These are phyloP conservation scores for Lutraria rhynchaena DNA, from an alignment of 1,140 invertebrate species.

Conservation along the genomic window DNA sequence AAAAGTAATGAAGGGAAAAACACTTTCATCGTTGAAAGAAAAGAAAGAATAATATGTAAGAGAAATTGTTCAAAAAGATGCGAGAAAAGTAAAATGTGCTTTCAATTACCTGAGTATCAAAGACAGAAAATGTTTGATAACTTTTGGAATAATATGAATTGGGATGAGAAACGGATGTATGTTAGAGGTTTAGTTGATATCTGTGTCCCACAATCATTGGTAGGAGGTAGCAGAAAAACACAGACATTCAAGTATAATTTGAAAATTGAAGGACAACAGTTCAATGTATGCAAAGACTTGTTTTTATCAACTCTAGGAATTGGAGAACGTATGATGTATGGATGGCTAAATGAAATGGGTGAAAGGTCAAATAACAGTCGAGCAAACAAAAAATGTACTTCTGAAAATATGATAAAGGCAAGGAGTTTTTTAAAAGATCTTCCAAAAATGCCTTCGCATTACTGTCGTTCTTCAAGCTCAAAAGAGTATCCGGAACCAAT, in stretches of 20 bases:
- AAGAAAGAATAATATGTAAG: not conserved
- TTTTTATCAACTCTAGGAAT: not conserved
- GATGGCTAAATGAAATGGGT: not conserved
- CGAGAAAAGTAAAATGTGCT: constrained; percentile 11
- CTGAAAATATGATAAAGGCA: too few relatives aligned
- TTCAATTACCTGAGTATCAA: constrained; percentile 3
- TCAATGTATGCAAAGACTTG: not conserved
- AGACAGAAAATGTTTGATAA: constrained; percentile 10
- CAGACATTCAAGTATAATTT: not conserved
- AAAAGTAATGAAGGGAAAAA: constrained; percentile 24
- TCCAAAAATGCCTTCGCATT: constrained; percentile 26
- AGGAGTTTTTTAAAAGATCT: not conserved
- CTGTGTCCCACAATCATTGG: not conserved
- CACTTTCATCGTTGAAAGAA: constrained; percentile 1
- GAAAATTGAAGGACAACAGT: not conserved
- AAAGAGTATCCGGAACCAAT: constrained; percentile 26
- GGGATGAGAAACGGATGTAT: not conserved
- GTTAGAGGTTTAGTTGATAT: not conserved
- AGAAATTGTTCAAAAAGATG: constrained; percentile 40
- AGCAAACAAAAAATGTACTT: too few relatives aligned
- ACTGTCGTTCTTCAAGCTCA: constrained; percentile 3
- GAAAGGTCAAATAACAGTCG: too few relatives aligned
- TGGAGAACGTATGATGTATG: not conserved
- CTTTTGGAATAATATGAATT: not conserved
- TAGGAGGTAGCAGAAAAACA: not conserved